Percentiles rank a stretch among this genome's conserved stretches.
These are phyloP conservation scores for Scaptomyza montana DNA, from an alignment of 1,140 invertebrate species.

Conservation along the genomic window DNA sequence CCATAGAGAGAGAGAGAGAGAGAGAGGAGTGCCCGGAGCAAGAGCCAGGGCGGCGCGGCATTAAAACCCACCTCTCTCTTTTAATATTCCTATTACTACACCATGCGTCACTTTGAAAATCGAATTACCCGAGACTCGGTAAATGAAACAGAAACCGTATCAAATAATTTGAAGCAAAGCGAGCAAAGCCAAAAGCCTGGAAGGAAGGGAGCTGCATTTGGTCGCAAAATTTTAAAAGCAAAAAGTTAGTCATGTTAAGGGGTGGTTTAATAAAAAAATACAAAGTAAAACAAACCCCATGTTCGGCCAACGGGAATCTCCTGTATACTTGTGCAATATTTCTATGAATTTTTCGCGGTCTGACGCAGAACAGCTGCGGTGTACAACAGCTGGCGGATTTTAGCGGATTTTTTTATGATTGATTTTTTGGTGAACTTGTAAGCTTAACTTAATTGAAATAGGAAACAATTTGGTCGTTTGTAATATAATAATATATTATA, in stretches of 20 bases:
- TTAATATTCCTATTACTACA: slow-evolving; percentile 35
- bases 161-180: slow-evolving; percentile 45
- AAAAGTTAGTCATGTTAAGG: slow-evolving; percentile 57
- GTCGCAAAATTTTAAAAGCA: slow-evolving; percentile 43
- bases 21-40: not conserved
- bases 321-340: slow-evolving; percentile 3
- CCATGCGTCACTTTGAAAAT: slow-evolving; percentile 77
- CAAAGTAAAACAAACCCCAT: not conserved
- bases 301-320: slow-evolving; percentile 1
- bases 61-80: slow-evolving; percentile 2
- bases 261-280: slow-evolving; percentile 50
- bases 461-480: not conserved
- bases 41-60: slow-evolving; percentile 9
- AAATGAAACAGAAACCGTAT: slow-evolving; percentile 78
- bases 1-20: slow-evolving; percentile 9
- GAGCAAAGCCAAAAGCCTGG: not conserved
- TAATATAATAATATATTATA: no score
- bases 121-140: slow-evolving; percentile 67
- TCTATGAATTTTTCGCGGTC: slow-evolving; percentile 12
- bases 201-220: not conserved
- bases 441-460: not conserved
- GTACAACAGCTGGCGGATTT: slow-evolving; percentile 18
- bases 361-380: slow-evolving; percentile 19
- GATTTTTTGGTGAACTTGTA: not conserved
- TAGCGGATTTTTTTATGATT: not conserved